Conservation (phyloP, 2,797 vertebrate species). For the Astyanax mexicanus region DNA sequence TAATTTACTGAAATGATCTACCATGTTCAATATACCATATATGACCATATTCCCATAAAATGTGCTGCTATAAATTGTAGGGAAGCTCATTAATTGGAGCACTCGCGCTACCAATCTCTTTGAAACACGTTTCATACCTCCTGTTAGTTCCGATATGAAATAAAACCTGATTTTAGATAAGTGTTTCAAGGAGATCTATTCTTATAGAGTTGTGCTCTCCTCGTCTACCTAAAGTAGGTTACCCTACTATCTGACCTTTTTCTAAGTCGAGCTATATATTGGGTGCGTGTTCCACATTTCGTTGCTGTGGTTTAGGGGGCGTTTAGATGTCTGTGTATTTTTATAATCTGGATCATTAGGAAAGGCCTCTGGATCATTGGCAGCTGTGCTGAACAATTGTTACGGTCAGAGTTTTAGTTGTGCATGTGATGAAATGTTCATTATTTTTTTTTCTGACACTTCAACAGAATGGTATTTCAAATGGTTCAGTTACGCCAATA, state of each 20-base stretch:
- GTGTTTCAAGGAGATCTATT: constrained; percentile 25
- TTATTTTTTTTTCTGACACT: too few species aligned
- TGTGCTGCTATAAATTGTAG: too few species aligned
- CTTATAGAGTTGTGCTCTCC: constrained; percentile 31
- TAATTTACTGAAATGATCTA: too few species aligned
- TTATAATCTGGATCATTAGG: constrained; percentile 37
- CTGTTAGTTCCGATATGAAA: background rate
- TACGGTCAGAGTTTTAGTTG: background rate
- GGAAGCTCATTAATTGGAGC: too few species aligned
- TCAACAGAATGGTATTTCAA: too few species aligned
- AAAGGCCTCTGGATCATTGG: background rate
- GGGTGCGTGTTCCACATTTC: constrained; percentile 54
- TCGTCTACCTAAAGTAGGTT: constrained; percentile 61
- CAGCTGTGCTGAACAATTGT: background rate
- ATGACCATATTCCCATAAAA: too few species aligned
- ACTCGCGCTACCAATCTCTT: too few species aligned
- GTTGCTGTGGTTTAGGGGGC: constrained; percentile 47
- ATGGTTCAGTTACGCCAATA: too few species aligned
- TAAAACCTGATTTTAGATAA: background rate
- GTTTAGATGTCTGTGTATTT: constrained; percentile 54
- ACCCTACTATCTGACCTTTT: constrained; percentile 58
- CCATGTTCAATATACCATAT: too few species aligned
- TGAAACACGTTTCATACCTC: background rate
- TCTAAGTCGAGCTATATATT: constrained; percentile 53
- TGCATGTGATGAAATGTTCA: background rate